Conservation (phyloP, 1,140 invertebrate genomes). For the Polypedilum vanderplanki region DNA sequence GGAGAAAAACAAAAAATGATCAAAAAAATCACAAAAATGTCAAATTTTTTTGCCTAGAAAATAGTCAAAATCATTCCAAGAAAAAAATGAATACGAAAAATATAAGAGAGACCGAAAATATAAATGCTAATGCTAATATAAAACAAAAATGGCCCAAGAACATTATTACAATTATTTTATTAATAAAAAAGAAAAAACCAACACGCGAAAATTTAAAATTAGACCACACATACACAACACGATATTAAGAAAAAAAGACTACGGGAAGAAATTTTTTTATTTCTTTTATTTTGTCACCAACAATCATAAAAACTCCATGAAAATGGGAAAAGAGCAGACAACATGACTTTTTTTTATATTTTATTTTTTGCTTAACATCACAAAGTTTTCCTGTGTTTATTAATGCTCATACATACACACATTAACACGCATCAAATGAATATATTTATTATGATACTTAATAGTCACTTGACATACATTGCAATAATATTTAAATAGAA, state of each 20-base stretch:
- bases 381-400: no score
- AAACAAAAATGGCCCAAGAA: neutral
- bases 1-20: neutral
- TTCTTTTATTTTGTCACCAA: neutral
- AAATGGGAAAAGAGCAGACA: neutral
- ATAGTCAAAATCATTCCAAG: neutral
- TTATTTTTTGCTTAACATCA: no score
- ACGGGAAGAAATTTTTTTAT: neutral
- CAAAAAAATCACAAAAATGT: neutral
- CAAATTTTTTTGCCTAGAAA: slow-evolving; percentile 20
- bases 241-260: neutral
- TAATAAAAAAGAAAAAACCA: neutral
- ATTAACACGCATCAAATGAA: no score
- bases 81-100: slow-evolving; percentile 5
- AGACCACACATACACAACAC: neutral
- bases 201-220: slow-evolving; percentile 7
- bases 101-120: neutral
- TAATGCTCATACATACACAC: no score
- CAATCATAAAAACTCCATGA: neutral
- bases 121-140: neutral
- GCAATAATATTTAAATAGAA: no score
- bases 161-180: neutral
- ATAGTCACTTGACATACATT: no score
- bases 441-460: no score
- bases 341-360: neutral